These are phyloP conservation scores for Philereme transversata DNA, from an alignment of 2,888 invertebrate species.

Conservation along the genomic window DNA sequence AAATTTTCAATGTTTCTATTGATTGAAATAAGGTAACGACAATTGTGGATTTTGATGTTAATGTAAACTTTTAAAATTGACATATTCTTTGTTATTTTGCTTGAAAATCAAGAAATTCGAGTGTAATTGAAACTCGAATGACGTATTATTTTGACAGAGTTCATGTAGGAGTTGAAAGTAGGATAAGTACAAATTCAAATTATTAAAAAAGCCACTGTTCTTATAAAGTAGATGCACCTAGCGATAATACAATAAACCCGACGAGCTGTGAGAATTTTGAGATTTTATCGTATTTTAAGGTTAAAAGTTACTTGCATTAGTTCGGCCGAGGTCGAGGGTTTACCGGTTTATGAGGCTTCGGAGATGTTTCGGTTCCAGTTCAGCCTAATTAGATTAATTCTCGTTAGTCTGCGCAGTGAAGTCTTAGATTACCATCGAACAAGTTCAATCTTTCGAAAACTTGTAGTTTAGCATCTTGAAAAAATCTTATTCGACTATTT, in stretches of 20 bases:
- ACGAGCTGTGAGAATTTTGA: conserved; percentile 84
- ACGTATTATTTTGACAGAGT: conserved; percentile 51
- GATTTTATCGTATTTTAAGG: conserved; percentile 83
- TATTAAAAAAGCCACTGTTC: conserved; percentile 81
- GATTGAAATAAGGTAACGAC: conserved; percentile 40
- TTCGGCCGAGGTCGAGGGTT: conserved; percentile 67
- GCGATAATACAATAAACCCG: conserved; percentile 82
- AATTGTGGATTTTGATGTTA: conserved; percentile 38
- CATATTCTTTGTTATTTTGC: conserved; percentile 40
- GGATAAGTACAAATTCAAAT: conserved; percentile 83
- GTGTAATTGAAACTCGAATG: conserved; percentile 54
- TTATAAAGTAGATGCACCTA: conserved; percentile 83
- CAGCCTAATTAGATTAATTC: conserved; percentile 78
- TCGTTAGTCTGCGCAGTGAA: conserved; percentile 64
- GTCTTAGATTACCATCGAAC: conserved; percentile 68
- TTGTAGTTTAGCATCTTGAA: conserved; percentile 59
- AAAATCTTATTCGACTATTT: conserved; percentile 47
- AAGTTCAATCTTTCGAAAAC: conserved; percentile 49
- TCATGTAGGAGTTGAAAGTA: conserved; percentile 67
- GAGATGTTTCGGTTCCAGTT: conserved; percentile 63
- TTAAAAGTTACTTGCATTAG: conserved; percentile 65
- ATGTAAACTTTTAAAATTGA: conserved; percentile 34
- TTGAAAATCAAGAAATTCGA: conserved; percentile 47
- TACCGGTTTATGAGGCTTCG: conserved; percentile 40
- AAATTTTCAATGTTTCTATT: conserved; percentile 34